Percentiles rank a stretch among this genome's conserved stretches.
These are phyloP conservation scores for Hafferia zeledoni DNA, from an alignment of 2,797 vertebrate species.

Conservation along the genomic window DNA sequence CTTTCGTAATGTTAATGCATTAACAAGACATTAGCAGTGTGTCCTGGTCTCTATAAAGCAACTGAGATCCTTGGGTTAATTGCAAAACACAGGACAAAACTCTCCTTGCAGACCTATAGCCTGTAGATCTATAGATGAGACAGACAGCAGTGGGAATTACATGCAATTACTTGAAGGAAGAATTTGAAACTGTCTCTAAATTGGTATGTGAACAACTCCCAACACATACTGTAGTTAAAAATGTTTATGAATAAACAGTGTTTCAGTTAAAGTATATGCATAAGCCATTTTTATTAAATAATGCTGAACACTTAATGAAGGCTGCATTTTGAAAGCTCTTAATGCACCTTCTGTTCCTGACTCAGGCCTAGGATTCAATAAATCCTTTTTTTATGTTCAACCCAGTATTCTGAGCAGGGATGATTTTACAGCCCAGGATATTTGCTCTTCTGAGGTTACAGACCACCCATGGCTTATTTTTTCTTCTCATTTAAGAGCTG, in stretches of 20 bases:
- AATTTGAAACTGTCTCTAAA: background rate
- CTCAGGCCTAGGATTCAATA: conserved; percentile 67
- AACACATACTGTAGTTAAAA: conserved; percentile 50
- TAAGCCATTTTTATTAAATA: conserved; percentile 72
- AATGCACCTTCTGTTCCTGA: conserved; percentile 77
- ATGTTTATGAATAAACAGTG: conserved; percentile 54
- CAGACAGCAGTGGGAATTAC: background rate
- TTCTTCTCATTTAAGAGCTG: conserved; percentile 67
- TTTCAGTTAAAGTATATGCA: conserved; percentile 48
- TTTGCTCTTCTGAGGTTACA: conserved; percentile 77
- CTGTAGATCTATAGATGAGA: background rate
- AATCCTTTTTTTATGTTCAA: conserved; percentile 75
- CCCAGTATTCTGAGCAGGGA: conserved; percentile 74
- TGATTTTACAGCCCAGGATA: conserved; percentile 73
- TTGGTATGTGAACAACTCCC: conserved; percentile 21
- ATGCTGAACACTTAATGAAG: conserved; percentile 63
- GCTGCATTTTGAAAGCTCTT: conserved; percentile 68
- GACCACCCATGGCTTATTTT: conserved; percentile 78
- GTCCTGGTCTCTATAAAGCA: background rate
- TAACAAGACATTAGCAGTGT: background rate
- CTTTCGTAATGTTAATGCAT: background rate
- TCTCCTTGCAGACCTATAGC: background rate
- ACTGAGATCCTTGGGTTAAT: background rate
- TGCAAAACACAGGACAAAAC: background rate
- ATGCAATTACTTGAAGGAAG: background rate